A percentile compares a stretch with the other conserved stretches of the same genome.
These are phyloP conservation scores for Dasyurus viverrinus DNA, from an alignment of 2,113 vertebrate species.

Conservation along the genomic window DNA sequence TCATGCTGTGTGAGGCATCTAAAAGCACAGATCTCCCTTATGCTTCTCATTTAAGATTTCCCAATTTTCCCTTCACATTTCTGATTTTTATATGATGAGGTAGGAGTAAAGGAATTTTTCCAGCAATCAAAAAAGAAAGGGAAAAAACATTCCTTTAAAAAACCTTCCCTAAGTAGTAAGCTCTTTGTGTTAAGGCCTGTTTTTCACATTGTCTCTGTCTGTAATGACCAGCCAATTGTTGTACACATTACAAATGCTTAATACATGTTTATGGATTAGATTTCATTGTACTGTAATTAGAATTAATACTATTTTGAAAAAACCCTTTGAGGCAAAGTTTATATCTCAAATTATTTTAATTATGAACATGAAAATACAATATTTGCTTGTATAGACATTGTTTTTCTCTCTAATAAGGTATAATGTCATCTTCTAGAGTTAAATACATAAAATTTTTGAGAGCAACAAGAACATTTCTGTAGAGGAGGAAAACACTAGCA, in stretches of 20 bases:
- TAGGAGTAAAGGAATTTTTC: not conserved
- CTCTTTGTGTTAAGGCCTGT: not conserved
- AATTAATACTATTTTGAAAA: not conserved
- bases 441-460: not conserved
- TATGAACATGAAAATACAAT: not conserved
- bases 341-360: not conserved
- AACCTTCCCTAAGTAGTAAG: not conserved
- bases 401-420: not conserved
- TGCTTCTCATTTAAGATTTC: conserved; percentile 19
- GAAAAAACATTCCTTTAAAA: not conserved
- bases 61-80: not conserved
- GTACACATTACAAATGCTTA: not conserved
- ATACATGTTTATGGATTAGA: not conserved
- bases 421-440: not conserved
- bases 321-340: not conserved
- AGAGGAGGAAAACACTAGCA: not conserved
- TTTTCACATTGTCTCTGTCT: not conserved
- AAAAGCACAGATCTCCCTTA: not conserved
- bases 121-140: not conserved
- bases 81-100: conserved; percentile 31
- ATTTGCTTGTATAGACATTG: not conserved
- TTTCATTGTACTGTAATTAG: not conserved
- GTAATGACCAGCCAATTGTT: not conserved
- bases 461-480: not conserved
- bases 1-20: not conserved